phyloP scores from a whole-genome alignment of 2,888 invertebrate species.

The Euphydryas editha region DNA sequence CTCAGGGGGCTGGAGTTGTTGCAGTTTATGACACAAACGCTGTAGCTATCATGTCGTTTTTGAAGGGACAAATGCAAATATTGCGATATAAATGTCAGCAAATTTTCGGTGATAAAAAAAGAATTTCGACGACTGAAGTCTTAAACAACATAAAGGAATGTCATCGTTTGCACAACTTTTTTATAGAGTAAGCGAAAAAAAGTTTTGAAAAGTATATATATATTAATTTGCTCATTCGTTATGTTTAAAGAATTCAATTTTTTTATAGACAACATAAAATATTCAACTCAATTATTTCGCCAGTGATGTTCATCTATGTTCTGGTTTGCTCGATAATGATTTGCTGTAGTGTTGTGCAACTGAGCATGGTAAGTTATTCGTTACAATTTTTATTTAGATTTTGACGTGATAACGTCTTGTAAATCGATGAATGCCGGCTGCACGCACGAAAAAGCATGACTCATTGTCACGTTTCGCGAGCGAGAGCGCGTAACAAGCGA shows the following conservation, averaged over 20 bases:
- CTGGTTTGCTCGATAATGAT: conserved; percentile 65
- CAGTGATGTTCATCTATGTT: conserved; percentile 66
- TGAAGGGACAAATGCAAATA: conserved; percentile 65
- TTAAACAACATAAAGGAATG: conserved; percentile 60
- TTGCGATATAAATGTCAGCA: conserved; percentile 53
- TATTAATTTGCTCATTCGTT: too few species aligned
- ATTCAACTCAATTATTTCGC: conserved; percentile 58
- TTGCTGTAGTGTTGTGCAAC: conserved; percentile 65
- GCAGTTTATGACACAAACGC: conserved; percentile 60
- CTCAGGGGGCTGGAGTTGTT: conserved; percentile 56
- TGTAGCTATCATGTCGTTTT: conserved; percentile 61
- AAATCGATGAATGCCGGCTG: too few species aligned
- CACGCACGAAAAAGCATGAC: too few species aligned
- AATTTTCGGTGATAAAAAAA: conserved; percentile 51
- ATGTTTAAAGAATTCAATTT: too few species aligned
- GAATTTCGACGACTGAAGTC: conserved; percentile 40
- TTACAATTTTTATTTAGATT: too few species aligned
- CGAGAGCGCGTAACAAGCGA: too few species aligned
- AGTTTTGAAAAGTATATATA: conserved; percentile 1
- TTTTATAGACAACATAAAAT: conserved; percentile 54
- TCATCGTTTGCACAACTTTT: conserved; percentile 59
- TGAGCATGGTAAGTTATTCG: conserved; percentile 55
- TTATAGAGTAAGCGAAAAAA: conserved; percentile 58
- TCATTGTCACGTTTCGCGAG: too few species aligned
- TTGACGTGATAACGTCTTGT: too few species aligned